phyloP scores from a whole-genome alignment of 2,888 invertebrate species.

The Ophioninae sp. region DNA sequence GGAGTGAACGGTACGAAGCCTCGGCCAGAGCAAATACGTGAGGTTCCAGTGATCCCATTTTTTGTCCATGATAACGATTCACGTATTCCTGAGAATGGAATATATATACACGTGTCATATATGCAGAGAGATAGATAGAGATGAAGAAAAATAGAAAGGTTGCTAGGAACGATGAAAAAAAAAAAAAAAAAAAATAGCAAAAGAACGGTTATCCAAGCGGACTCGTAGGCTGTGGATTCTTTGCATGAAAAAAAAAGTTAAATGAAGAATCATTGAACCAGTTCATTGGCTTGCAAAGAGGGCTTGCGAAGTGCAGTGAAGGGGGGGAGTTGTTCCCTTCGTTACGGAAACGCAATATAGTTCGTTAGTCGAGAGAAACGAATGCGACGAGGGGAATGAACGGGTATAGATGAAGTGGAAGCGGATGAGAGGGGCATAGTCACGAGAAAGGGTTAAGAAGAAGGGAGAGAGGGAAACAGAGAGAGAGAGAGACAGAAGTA shows the following conservation, averaged over 20 bases:
- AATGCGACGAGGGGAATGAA: slow-evolving; percentile 36
- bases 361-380: slow-evolving; percentile 50
- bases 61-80: slow-evolving; percentile 90
- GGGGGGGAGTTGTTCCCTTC: slow-evolving; percentile 21
- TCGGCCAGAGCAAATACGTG: slow-evolving; percentile 96
- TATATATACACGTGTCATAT: not conserved
- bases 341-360: slow-evolving; percentile 37
- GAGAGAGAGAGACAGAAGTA: slow-evolving; percentile 28
- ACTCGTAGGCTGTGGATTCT: not conserved
- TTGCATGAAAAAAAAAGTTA: slow-evolving; percentile 20
- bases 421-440: slow-evolving; percentile 20
- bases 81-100: slow-evolving; percentile 87
- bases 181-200: not conserved
- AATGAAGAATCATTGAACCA: slow-evolving; percentile 14
- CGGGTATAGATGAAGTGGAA: slow-evolving; percentile 37
- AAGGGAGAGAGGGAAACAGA: slow-evolving; percentile 19
- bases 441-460: slow-evolving; percentile 1
- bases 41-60: slow-evolving; percentile 91
- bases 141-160: not conserved
- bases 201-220: slow-evolving; percentile 4
- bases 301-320: slow-evolving; percentile 7
- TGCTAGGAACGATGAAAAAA: not conserved
- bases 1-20: slow-evolving; percentile 91
- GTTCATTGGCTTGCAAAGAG: not conserved
- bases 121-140: not conserved